Conservation (phyloP, 1,140 invertebrate genomes). For the Sarcophaga peregrina region DNA sequence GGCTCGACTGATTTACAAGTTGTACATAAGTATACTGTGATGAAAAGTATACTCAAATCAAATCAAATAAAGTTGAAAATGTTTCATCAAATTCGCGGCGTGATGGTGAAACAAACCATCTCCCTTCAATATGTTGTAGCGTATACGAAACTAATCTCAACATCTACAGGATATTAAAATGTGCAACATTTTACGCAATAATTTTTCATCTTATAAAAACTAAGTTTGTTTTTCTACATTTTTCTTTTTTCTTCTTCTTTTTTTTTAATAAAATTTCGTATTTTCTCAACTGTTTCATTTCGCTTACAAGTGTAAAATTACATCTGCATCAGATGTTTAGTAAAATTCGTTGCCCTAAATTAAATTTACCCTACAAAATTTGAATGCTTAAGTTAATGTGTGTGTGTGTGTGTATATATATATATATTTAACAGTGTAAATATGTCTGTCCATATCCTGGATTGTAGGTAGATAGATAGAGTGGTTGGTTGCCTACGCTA, state of each 20-base stretch:
- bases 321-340: not conserved
- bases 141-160: not conserved
- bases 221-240: not conserved
- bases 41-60: too few species aligned
- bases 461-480: not conserved
- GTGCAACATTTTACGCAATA: not conserved
- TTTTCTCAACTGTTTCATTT: not conserved
- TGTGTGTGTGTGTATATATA: too few species aligned
- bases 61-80: too few species aligned
- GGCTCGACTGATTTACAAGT: too few species aligned
- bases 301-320: constrained; percentile 10
- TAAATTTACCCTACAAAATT: not conserved
- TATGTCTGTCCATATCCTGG: not conserved
- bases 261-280: too few species aligned
- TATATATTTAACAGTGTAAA: too few species aligned
- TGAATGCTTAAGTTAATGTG: not conserved
- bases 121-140: too few species aligned
- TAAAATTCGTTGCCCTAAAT: not conserved
- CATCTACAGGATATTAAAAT: not conserved
- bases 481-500: not conserved
- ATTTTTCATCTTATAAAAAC: not conserved
- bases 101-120: too few species aligned
- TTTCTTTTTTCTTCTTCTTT: too few species aligned
- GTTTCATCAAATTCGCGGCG: too few species aligned
- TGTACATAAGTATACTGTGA: too few species aligned